phyloP scores from a whole-genome alignment of 1,140 invertebrate genomes.

The Dinoponera quadriceps region DNA sequence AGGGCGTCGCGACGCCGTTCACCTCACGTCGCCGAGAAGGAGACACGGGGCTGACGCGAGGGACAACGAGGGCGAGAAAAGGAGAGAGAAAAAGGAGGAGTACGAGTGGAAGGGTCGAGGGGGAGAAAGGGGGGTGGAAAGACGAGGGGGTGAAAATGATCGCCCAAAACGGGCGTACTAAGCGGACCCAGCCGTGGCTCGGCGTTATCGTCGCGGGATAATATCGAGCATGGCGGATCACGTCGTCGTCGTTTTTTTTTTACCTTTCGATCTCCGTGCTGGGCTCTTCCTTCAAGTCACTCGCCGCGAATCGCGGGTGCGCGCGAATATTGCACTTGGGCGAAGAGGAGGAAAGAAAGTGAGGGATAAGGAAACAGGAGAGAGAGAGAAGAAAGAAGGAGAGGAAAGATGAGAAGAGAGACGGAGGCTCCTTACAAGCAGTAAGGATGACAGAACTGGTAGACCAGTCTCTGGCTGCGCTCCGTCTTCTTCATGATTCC shows the following conservation, averaged over 20 bases:
- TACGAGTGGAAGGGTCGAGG: background rate
- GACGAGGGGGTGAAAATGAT: constrained; percentile 47
- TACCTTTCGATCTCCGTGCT: constrained; percentile 63
- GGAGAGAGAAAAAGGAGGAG: background rate
- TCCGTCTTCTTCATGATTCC: constrained; percentile 99
- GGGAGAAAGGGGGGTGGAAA: background rate
- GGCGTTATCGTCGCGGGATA: constrained; percentile 68
- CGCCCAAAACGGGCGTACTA: constrained; percentile 83
- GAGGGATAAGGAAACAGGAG: background rate
- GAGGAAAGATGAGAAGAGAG: constrained; percentile 53
- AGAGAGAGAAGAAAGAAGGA: background rate
- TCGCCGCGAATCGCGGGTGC: constrained; percentile 13
- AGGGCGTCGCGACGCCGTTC: constrained; percentile 8
- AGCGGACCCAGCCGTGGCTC: constrained; percentile 71
- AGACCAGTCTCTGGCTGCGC: constrained; percentile 98
- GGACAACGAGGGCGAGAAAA: background rate
- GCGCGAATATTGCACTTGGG: background rate
- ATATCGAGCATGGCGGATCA: constrained; percentile 74
- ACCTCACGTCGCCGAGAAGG: constrained; percentile 23
- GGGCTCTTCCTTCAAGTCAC: constrained; percentile 26
- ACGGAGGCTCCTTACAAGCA: constrained; percentile 88
- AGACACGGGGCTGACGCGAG: background rate
- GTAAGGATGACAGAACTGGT: constrained; percentile 99
- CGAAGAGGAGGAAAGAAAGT: background rate
- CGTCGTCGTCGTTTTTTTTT: constrained; percentile 43